phyloP scores from a whole-genome alignment of 2,113 vertebrate species.

The Hylia prasina region DNA sequence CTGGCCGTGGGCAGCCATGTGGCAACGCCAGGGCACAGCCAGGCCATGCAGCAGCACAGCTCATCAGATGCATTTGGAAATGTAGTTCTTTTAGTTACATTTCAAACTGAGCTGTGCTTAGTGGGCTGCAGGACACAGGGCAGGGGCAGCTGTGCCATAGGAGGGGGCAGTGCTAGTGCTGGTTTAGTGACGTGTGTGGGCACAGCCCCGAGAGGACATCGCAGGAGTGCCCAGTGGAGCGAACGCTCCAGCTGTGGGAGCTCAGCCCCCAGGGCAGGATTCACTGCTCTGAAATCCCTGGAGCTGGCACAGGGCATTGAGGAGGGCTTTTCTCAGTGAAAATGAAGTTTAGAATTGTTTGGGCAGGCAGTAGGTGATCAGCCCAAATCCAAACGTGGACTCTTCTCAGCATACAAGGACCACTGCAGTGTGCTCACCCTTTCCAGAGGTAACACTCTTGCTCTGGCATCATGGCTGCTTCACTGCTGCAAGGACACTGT shows the following conservation, averaged over 20 bases:
- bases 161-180: background rate
- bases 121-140: background rate
- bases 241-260: background rate
- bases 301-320: background rate
- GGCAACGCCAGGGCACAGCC: background rate
- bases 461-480: background rate
- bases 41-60: background rate
- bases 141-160: background rate
- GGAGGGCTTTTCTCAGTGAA: background rate
- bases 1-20: background rate
- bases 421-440: accelerated
- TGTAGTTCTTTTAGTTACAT: background rate
- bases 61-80: background rate
- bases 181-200: background rate
- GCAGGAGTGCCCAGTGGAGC: background rate
- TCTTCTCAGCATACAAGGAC: background rate
- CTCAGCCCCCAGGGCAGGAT: background rate
- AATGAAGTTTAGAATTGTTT: background rate
- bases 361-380: background rate
- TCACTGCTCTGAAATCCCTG: background rate
- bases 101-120: background rate
- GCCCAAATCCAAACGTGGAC: background rate
- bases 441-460: background rate
- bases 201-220: accelerated
- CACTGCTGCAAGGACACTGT: background rate